These are phyloP conservation scores for Platypus cylindrus DNA, from an alignment of 2,888 invertebrate genomes.

Conservation along the genomic window DNA sequence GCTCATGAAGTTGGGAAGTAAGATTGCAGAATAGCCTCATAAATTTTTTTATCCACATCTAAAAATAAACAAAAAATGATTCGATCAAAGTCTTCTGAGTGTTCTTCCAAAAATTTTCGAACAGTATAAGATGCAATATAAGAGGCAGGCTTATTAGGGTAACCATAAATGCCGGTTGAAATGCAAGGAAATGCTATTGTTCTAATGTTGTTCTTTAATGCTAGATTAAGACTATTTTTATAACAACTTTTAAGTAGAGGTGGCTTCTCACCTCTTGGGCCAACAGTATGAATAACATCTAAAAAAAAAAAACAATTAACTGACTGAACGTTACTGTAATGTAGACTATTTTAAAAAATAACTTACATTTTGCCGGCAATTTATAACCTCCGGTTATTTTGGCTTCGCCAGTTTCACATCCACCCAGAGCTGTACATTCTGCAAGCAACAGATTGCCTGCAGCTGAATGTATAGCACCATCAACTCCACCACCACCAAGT, in stretches of 20 bases:
- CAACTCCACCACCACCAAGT: constrained; percentile 77
- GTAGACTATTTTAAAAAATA: constrained; percentile 1
- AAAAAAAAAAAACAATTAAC: constrained; percentile 30
- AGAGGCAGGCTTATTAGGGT: constrained; percentile 67
- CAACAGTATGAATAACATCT: constrained; percentile 87
- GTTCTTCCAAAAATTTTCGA: constrained; percentile 47
- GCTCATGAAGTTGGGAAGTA: too few relatives aligned
- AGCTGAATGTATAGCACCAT: constrained; percentile 77
- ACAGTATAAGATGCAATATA: constrained; percentile 58
- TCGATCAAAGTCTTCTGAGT: constrained; percentile 46
- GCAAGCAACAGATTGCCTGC: constrained; percentile 57
- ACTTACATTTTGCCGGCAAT: constrained; percentile 75
- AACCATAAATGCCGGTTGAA: constrained; percentile 84
- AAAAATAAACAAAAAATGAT: constrained; percentile 73
- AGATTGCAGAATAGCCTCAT: constrained; percentile 55
- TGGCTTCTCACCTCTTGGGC: constrained; percentile 63
- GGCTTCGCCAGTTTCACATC: constrained; percentile 72
- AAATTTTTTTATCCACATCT: constrained; percentile 56
- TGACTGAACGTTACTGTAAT: background rate
- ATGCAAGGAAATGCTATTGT: constrained; percentile 81
- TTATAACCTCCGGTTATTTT: constrained; percentile 72
- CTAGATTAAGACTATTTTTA: constrained; percentile 47
- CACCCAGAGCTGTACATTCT: constrained; percentile 59
- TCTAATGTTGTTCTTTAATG: constrained; percentile 42
- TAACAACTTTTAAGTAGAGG: constrained; percentile 57